Base-by-base conservation (phyloP, 1,140 invertebrate species). In the Aphis gossypii region DNA sequence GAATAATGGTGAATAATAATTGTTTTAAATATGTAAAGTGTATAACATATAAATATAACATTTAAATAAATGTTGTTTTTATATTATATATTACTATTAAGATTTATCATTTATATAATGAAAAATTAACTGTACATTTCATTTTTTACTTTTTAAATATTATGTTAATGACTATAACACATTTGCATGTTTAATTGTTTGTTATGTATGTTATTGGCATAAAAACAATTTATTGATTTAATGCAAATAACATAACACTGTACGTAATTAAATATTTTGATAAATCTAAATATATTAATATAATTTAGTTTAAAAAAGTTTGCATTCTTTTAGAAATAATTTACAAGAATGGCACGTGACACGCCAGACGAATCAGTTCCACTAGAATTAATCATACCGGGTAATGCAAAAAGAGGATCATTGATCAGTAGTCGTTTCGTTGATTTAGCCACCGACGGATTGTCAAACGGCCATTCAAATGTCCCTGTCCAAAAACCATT, bases 291-390 rank as follows among this genome's bases (percentile, higher is more conserved):
- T 38, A 38, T 38, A 38, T 38, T 38, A 23, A 23, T 38, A n/a
- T 11, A 68, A 68, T 68, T n/a, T 14, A 68, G 30, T n/a, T 68
- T 56, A 5, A 41, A 41, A 88, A 51, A 30, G 51, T n/a, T 51
- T 25, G 2, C 11, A 90, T 44, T 68, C 7, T 9, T 84, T 84
- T 54, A 93, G 91, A 20, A 25, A 51, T 30, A 84, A 41, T 41
- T 35, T 1, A 6, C 7, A 14, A 38, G 0, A 48, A 93, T 93
- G 91, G 91, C 91, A 54, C 91, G 91, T 44, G 91, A 93, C 44
- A 93, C 91, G 8, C 91, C 91, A 7, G 91, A 93, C 23, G 91
- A 93, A 41, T 38, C 48, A 35, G 91, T 93, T 84, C 76, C 91
- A 4, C 82, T 93, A 8, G 91, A 56, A 60, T 38, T 92, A 41